phyloP scores from a whole-genome alignment of 2,797 vertebrate genomes.

The Dipus sagitta region DNA sequence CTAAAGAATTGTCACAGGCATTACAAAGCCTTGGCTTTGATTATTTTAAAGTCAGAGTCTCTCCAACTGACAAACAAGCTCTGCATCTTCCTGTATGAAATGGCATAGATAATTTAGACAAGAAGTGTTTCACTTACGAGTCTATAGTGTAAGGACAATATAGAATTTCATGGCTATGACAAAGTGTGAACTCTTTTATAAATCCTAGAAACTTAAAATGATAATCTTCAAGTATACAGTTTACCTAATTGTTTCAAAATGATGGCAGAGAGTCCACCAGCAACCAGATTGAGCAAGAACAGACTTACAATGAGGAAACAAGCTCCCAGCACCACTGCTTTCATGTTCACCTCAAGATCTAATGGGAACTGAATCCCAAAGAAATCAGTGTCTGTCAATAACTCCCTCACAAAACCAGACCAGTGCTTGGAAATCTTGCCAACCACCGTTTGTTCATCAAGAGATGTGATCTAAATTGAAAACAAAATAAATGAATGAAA shows the following conservation, averaged over 20 bases:
- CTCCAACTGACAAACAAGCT: not conserved
- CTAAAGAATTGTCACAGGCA: not conserved
- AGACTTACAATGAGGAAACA: slow-evolving; percentile 93
- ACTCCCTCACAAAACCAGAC: slow-evolving; percentile 89
- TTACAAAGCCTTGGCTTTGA: not conserved
- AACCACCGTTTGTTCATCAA: slow-evolving; percentile 86
- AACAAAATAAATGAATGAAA: slow-evolving; percentile 19
- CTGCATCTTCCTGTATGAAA: not conserved
- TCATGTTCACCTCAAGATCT: slow-evolving; percentile 92
- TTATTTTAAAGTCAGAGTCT: not conserved
- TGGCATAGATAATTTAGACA: not conserved
- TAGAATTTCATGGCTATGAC: slow-evolving; percentile 12
- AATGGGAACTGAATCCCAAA: slow-evolving; percentile 91
- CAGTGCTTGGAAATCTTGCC: slow-evolving; percentile 92
- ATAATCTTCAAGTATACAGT: not conserved
- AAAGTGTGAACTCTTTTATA: not conserved
- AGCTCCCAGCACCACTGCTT: slow-evolving; percentile 91
- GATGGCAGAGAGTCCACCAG: not conserved
- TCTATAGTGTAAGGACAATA: not conserved
- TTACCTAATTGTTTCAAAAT: not conserved
- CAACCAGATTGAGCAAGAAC: not conserved
- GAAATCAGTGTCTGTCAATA: slow-evolving; percentile 88
- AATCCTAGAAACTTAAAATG: not conserved
- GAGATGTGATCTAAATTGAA: slow-evolving; percentile 86
- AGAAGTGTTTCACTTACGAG: not conserved